phyloP scores from a whole-genome alignment of 2,888 invertebrate species.

The Xylota segnis region DNA sequence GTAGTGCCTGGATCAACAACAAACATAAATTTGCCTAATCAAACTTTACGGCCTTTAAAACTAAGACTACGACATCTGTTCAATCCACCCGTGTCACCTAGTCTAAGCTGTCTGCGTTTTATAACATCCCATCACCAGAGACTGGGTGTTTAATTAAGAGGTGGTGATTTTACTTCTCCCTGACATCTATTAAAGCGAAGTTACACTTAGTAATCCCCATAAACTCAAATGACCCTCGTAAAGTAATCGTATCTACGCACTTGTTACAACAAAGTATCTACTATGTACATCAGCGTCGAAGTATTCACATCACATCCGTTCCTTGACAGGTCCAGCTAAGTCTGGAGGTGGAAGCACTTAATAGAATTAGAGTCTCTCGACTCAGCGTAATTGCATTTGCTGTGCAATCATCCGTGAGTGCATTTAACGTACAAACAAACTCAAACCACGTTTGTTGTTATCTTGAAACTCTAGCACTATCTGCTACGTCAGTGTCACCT shows the following conservation, averaged over 20 bases:
- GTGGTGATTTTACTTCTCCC: neutral
- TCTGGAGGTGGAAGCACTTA: neutral
- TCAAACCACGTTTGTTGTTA: neutral
- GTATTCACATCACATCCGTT: neutral
- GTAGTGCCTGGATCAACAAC: neutral
- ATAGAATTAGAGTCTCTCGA: neutral
- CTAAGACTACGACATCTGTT: neutral
- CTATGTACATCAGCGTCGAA: no score
- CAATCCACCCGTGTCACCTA: neutral
- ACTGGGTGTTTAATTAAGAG: neutral
- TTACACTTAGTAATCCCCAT: neutral
- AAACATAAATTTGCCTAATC: neutral
- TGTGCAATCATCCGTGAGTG: neutral
- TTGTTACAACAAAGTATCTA: neutral
- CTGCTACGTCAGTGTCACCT: conserved; percentile 51
- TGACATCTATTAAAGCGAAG: neutral
- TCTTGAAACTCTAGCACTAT: conserved; percentile 22
- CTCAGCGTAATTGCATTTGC: neutral
- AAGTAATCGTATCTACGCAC: neutral
- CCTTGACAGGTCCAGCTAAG: neutral
- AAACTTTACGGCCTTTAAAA: conserved; percentile 1
- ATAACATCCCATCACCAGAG: neutral
- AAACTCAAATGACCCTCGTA: neutral
- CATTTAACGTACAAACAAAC: neutral
- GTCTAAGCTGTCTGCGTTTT: neutral